Evolutionary conservation across 2,797 vertebrate species (phyloP).

Genomic region (Acanthurus tractus): DNA sequence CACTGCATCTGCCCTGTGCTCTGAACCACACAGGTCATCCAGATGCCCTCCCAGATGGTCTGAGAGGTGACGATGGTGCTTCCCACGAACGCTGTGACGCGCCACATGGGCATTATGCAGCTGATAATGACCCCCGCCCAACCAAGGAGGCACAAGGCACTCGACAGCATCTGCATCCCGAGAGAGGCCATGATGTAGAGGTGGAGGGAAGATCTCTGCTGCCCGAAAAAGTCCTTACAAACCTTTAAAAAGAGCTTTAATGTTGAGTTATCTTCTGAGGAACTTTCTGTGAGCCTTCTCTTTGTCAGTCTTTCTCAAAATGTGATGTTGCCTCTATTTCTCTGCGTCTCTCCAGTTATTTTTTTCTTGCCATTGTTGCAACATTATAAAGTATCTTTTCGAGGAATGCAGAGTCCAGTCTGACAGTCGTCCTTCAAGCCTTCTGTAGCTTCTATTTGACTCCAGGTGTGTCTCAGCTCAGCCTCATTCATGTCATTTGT

Average conservation of each 20-base stretch:
- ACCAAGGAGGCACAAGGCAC: slow-evolving; percentile 81
- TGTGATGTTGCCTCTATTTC: slow-evolving; percentile 15
- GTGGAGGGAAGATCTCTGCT: slow-evolving; percentile 1
- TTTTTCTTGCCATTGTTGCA: slow-evolving; percentile 6
- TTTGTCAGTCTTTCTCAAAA: slow-evolving; percentile 28
- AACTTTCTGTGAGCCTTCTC: neutral
- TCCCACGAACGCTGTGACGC: slow-evolving; percentile 85
- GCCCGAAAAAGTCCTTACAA: slow-evolving; percentile 2
- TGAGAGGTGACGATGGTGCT: slow-evolving; percentile 85
- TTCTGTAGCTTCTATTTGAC: slow-evolving; percentile 19
- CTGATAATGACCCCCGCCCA: slow-evolving; percentile 80
- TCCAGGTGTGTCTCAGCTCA: slow-evolving; percentile 42
- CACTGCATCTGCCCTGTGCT: slow-evolving; percentile 86
- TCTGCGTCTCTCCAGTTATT: neutral
- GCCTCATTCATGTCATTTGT: slow-evolving; percentile 49
- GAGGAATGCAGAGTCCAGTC: neutral
- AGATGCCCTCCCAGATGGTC: slow-evolving; percentile 87
- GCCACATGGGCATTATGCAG: slow-evolving; percentile 86
- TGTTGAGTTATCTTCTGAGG: neutral
- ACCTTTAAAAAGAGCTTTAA: slow-evolving; percentile 1
- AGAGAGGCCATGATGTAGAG: slow-evolving; percentile 77
- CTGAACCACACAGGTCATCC: slow-evolving; percentile 86
- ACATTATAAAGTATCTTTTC: slow-evolving; percentile 3
- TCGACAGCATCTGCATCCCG: slow-evolving; percentile 85
- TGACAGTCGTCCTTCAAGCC: slow-evolving; percentile 1